Evolutionary conservation across 2,888 invertebrate species (phyloP), one percentile per base, ranked within the genome.

Genomic region (Neelides folsomi): DNA sequence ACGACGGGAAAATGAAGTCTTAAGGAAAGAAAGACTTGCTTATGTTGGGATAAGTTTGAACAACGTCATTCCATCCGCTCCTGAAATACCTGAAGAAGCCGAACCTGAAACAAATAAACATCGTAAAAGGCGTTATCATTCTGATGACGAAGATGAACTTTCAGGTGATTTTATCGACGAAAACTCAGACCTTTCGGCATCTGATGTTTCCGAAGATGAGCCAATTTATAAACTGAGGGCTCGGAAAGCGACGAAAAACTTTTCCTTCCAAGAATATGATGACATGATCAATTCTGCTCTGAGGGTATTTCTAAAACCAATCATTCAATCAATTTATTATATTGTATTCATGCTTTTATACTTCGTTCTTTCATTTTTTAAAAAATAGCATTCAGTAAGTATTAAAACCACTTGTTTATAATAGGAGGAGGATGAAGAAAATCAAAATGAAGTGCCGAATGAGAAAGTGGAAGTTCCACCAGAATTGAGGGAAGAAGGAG

Each of bases 271-370:
- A 68, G 94, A 95, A 70, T 97, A 87, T 72, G 97, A 97, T 69
- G 86, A 93, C 34, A 79, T 95, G 69, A 95, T 97, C 64, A 86
- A 89, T 68, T 88, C 87, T 39, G 95, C 95, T 9, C 82, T 89
- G 61, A 80, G 81, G 72, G 80, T 78, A 64, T 6, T 47, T 44
- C 39, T 51, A 5, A 27, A 27, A 27, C 3, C 7, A 27, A 27
- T 27, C n/a, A n/a, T n/a, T n/a, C 6, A 15, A 45, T 8, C 35
- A 10, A 16, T 10, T 9, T 9, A 27, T 10, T 45, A 7, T 19
- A 34, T 19, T 2, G 18, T 4, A 46, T 15, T 35, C 16, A 9
- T 15, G 15, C 15, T 7, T n/a, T n/a, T n/a, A n/a, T n/a, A n/a
- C n/a, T n/a, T n/a, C n/a, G n/a, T n/a, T n/a, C n/a, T n/a, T n/a